Evolutionary conservation across 1,140 invertebrate genomes (phyloP).

Genomic region (Saccostrea glomerata): DNA sequence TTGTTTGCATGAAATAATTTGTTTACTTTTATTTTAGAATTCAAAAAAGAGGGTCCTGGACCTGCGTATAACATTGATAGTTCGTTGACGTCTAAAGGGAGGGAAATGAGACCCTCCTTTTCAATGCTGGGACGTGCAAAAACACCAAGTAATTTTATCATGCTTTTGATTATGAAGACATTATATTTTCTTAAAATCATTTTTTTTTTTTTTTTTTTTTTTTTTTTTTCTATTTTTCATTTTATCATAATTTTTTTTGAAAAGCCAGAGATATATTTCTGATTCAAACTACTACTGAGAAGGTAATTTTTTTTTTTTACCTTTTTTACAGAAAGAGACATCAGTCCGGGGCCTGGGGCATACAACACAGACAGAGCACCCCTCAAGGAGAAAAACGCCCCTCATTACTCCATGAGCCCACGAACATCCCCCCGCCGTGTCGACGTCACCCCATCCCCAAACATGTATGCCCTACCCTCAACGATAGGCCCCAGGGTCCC

Average conservation of each 20-base stretch:
- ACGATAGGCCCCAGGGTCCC: slow-evolving; percentile 59
- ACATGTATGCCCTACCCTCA: slow-evolving; percentile 61
- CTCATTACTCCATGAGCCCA: slow-evolving; percentile 62
- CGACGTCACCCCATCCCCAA: slow-evolving; percentile 60
- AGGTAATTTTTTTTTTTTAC: neutral
- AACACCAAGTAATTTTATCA: slow-evolving; percentile 49
- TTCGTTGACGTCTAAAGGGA: slow-evolving; percentile 55
- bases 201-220: too few relatives aligned
- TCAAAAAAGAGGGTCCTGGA: slow-evolving; percentile 45
- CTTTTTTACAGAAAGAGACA: slow-evolving; percentile 48
- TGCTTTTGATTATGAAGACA: neutral
- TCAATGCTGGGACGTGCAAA: slow-evolving; percentile 54
- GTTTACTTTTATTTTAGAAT: neutral
- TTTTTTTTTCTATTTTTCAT: too few relatives aligned
- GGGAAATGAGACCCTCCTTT: slow-evolving; percentile 45
- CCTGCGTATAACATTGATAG: slow-evolving; percentile 59
- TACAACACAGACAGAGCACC: slow-evolving; percentile 55
- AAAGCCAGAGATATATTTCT: too few relatives aligned
- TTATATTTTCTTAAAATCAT: neutral
- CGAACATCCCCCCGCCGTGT: slow-evolving; percentile 45
- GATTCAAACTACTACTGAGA: too few relatives aligned
- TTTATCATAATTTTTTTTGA: neutral
- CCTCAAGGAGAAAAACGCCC: slow-evolving; percentile 54
- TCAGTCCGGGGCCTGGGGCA: slow-evolving; percentile 60
- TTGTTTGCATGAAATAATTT: neutral